A percentile compares a stretch with the other conserved stretches of the same genome.
Conservation (phyloP, 2,113 vertebrate species). For the Callithrix jacchus region DNA sequence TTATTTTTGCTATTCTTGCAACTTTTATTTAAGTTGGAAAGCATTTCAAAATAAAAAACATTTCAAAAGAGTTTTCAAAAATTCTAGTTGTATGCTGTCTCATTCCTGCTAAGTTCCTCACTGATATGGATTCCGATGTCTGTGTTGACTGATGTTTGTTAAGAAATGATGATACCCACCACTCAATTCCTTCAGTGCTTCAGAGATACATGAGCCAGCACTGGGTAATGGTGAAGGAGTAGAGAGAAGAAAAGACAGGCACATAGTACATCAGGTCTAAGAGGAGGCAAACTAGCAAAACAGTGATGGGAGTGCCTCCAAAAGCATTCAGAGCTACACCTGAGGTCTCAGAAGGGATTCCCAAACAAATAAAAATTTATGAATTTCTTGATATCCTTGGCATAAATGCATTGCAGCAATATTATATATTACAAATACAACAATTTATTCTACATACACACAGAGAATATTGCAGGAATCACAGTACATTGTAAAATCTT, state of each 20-base stretch:
- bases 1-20: neutral
- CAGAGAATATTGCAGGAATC: neutral
- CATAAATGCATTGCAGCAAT: neutral
- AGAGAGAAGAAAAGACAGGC: neutral
- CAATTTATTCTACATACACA: neutral
- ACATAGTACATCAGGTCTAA: neutral
- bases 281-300: neutral
- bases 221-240: neutral
- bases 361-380: neutral
- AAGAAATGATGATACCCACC: neutral
- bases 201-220: neutral
- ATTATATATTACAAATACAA: neutral
- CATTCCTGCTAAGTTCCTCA: neutral
- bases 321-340: neutral
- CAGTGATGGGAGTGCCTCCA: accelerated
- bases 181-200: neutral
- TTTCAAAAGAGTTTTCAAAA: neutral
- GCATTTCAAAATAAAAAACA: neutral
- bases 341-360: neutral
- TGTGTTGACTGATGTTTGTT: neutral
- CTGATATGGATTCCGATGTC: neutral
- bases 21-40: neutral
- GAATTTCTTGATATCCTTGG: neutral
- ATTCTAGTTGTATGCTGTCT: neutral
- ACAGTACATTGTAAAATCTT: neutral